Conservation (phyloP, 2,888 invertebrate genomes). For the Sarcophaga variegata region DNA sequence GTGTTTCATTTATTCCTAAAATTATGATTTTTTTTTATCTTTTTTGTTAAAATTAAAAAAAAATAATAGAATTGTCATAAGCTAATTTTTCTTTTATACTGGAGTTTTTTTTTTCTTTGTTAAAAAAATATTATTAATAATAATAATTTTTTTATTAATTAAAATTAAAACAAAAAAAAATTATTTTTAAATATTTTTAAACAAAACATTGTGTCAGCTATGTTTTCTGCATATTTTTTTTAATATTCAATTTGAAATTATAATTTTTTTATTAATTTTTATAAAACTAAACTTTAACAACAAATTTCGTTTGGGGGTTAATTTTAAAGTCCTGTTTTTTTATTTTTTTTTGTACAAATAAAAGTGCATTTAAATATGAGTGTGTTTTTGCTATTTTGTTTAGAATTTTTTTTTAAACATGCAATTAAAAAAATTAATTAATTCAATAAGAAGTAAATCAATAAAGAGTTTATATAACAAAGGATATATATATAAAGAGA, state of each 20-base stretch:
- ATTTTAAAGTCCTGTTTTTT: background rate
- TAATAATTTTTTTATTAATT: constrained; percentile 60
- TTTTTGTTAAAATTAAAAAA: constrained; percentile 28
- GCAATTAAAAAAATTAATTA: constrained; percentile 41
- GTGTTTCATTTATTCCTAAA: constrained; percentile 26
- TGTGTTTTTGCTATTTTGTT: constrained; percentile 11
- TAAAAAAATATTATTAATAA: constrained; percentile 34
- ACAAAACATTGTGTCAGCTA: constrained; percentile 82
- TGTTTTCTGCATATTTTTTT: constrained; percentile 73
- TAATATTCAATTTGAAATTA: constrained; percentile 2
- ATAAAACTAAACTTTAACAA: background rate
- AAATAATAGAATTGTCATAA: constrained; percentile 62
- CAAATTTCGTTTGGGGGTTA: background rate
- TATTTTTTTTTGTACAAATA: constrained; percentile 33
- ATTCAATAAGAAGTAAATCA: background rate
- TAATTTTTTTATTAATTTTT: constrained; percentile 24
- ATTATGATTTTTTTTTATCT: constrained; percentile 46
- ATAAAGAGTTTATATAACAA: background rate
- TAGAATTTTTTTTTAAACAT: constrained; percentile 45
- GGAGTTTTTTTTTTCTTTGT: constrained; percentile 13
- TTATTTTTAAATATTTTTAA: constrained; percentile 49
- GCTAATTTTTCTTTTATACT: constrained; percentile 41
- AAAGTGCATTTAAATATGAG: constrained; percentile 46
- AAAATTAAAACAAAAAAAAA: constrained; percentile 32
- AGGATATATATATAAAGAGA: background rate